phyloP scores from a whole-genome alignment of 2,888 invertebrate genomes.

The Ophonus ardosiacus region DNA sequence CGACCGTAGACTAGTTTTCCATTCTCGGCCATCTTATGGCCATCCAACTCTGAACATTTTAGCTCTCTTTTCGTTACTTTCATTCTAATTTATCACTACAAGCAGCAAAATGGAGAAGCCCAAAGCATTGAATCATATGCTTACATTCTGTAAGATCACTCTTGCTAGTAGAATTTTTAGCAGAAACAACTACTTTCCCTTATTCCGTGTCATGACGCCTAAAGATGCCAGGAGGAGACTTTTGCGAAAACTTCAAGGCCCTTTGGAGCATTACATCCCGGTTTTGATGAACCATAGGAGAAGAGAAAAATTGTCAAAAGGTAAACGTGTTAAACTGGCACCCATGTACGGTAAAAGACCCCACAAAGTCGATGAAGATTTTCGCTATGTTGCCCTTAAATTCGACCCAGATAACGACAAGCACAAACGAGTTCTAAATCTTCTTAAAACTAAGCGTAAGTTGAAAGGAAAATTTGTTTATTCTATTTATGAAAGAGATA shows the following conservation, averaged over 20 bases:
- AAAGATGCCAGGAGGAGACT: conserved; percentile 90
- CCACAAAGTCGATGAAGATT: conserved; percentile 71
- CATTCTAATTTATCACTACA: background rate
- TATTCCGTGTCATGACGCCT: conserved; percentile 88
- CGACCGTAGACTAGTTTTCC: conserved; percentile 42
- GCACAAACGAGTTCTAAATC: conserved; percentile 69
- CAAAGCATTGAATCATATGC: conserved; percentile 74
- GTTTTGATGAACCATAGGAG: conserved; percentile 79
- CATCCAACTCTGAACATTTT: conserved; percentile 13
- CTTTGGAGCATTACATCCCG: conserved; percentile 88
- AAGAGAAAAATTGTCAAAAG: conserved; percentile 70
- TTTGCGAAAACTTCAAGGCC: conserved; percentile 85
- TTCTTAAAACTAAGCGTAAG: conserved; percentile 80
- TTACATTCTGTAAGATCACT: conserved; percentile 90
- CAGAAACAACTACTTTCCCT: conserved; percentile 89
- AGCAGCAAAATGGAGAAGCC: conserved; percentile 55
- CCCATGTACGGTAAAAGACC: conserved; percentile 73
- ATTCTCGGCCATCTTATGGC: conserved; percentile 10
- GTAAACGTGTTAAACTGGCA: conserved; percentile 72
- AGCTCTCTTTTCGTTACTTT: conserved; percentile 34
- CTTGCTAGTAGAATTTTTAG: conserved; percentile 88
- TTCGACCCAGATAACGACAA: conserved; percentile 73
- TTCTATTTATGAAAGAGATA: conserved; percentile 84
- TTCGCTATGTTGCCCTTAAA: conserved; percentile 72
- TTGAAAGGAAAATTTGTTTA: conserved; percentile 83